These are phyloP conservation scores for Papilio glaucus DNA, from an alignment of 1,140 invertebrate genomes.

Conservation along the genomic window DNA sequence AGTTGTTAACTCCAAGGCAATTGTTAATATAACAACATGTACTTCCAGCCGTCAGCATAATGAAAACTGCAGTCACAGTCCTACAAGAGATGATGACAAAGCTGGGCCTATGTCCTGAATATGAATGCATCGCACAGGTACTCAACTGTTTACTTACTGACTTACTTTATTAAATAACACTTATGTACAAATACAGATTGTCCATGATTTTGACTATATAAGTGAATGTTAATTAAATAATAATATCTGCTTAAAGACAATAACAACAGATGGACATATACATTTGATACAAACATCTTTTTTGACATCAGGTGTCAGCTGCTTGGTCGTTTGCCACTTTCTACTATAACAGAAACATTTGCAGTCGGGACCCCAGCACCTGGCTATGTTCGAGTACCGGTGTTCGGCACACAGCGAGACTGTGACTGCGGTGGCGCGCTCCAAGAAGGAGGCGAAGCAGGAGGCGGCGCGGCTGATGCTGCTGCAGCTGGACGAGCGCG, in stretches of 20 bases:
- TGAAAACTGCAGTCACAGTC: conserved; percentile 71
- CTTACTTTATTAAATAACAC: too few species aligned
- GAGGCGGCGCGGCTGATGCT: conserved; percentile 65
- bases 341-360: not conserved
- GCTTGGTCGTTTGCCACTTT: not conserved
- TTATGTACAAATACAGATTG: too few species aligned
- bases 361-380: conserved; percentile 68
- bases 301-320: too few species aligned
- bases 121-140: conserved; percentile 71
- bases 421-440: conserved; percentile 60
- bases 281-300: too few species aligned
- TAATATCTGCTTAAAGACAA: too few species aligned
- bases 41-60: conserved; percentile 43
- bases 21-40: not conserved
- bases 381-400: conserved; percentile 66
- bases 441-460: conserved; percentile 76
- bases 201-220: too few species aligned
- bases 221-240: too few species aligned
- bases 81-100: conserved; percentile 75
- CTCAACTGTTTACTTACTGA: too few species aligned
- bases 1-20: not conserved
- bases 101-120: conserved; percentile 57
- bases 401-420: conserved; percentile 55
- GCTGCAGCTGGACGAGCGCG: conserved; percentile 47
- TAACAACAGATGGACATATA: too few species aligned